Evolutionary conservation across 2,888 invertebrate genomes (phyloP).

Genomic region (Troglohyphantes excavatus): DNA sequence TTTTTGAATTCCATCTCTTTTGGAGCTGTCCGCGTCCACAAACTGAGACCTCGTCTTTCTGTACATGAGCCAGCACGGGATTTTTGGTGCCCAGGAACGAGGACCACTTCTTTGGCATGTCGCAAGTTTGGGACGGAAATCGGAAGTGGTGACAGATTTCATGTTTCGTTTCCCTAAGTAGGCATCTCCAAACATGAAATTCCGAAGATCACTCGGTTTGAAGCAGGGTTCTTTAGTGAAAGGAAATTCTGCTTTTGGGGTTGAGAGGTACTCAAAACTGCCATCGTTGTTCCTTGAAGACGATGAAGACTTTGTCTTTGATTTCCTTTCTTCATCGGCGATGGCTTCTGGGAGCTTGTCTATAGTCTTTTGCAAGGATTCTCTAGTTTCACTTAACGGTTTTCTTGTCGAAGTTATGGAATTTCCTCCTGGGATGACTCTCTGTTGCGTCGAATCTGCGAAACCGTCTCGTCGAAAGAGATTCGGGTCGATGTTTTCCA

Average conservation of each 20-base stretch:
- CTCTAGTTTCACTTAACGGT: constrained; percentile 16
- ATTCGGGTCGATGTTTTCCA: constrained; percentile 21
- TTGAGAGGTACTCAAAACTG: background rate
- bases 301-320: background rate
- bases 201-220: background rate
- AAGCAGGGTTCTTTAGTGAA: background rate
- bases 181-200: background rate
- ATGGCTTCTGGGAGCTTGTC: background rate
- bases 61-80: background rate
- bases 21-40: background rate
- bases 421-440: background rate
- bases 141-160: constrained; percentile 22
- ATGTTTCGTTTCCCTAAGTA: background rate
- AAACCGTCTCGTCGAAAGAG: background rate
- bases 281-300: background rate
- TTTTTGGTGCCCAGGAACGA: background rate
- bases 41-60: constrained; percentile 4
- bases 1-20: constrained; percentile 14
- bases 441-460: constrained; percentile 1
- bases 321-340: background rate
- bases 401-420: too few species aligned
- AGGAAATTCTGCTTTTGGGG: background rate
- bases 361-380: constrained; percentile 3
- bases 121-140: background rate
- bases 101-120: background rate